Base-by-base conservation (phyloP, 2,888 invertebrate genomes). In the Papilio elwesi region DNA sequence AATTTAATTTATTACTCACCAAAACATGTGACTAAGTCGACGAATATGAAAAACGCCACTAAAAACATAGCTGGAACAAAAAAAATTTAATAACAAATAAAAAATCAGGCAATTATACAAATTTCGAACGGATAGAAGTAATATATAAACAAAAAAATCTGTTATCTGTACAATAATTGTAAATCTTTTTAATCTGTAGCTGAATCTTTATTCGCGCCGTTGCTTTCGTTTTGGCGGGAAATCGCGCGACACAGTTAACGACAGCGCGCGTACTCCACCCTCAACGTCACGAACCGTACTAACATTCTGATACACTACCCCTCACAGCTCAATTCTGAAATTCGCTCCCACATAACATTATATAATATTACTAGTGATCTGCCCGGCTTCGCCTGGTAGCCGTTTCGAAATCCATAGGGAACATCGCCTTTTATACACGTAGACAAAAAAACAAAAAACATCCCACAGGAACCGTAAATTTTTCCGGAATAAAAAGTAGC, bases 181-280 rank as follows among this genome's bases (percentile, higher is more conserved):
- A 65, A 65, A 5, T 51, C 26, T 53, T 63, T 63, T 63, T 53
- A 43, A 62, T 70, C 55, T 65, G 49, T 38, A 38, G 6, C 1
- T 51, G 12, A 68, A 68, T 49, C 9, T 11, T 36, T 8, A 65
- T 12, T 64, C 48, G 64, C 59, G 70, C 92, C 90, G 82, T 87
- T 88, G 88, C 87, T 88, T 78, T 80, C 91, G 91, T 92, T 80
- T 85, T 84, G 83, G 84, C 86, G 90, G 85, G 82, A 90, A 91
- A 86, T 83, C 85, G 82, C 71, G 51, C 63, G 65, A 74, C 6
- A 16, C 9, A 53, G 53, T 26, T 52, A 48, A 12, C 1, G 26
- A 51, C 12, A n/a, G 16, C 79, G 75, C 78, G 79, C 92, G 92
- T 85, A 81, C 88, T 76, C 79, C 82, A 76, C 82, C 85, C 86